These are phyloP conservation scores for Monomorium pharaonis DNA, from an alignment of 1,140 invertebrate genomes.

Conservation along the genomic window DNA sequence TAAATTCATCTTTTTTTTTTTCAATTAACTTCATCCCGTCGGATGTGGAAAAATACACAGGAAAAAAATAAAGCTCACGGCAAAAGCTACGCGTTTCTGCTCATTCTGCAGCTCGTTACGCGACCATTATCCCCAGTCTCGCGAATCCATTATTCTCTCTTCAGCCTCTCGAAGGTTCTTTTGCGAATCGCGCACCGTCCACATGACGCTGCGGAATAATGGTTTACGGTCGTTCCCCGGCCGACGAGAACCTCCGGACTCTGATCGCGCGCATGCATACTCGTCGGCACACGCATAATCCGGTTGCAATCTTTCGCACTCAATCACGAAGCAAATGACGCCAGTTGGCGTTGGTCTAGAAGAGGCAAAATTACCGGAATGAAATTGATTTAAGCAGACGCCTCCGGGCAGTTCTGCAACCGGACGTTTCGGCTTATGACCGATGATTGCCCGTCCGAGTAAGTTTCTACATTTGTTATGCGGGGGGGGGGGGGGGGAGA, in stretches of 20 bases:
- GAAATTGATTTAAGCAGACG: conserved; percentile 63
- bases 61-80: conserved; percentile 24
- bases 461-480: conserved; percentile 22
- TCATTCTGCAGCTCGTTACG: conserved; percentile 66
- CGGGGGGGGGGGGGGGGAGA: background rate
- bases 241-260: conserved; percentile 48
- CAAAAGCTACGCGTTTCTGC: conserved; percentile 52
- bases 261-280: conserved; percentile 39
- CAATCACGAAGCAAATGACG: conserved; percentile 66
- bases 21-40: conserved; percentile 48
- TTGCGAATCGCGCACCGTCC: conserved; percentile 60
- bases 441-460: conserved; percentile 46
- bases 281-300: conserved; percentile 58
- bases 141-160: conserved; percentile 70
- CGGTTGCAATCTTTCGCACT: conserved; percentile 66
- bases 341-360: conserved; percentile 63
- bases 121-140: conserved; percentile 66
- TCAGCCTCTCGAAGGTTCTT: conserved; percentile 54
- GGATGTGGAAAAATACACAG: conserved; percentile 44
- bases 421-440: conserved; percentile 55
- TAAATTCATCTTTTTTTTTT: conserved; percentile 45
- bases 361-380: conserved; percentile 58
- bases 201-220: conserved; percentile 71
- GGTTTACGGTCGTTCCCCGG: conserved; percentile 54
- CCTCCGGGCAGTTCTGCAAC: conserved; percentile 41